Evolutionary conservation across 2,888 invertebrate genomes (phyloP).

Genomic region (Slavum lentiscoides): DNA sequence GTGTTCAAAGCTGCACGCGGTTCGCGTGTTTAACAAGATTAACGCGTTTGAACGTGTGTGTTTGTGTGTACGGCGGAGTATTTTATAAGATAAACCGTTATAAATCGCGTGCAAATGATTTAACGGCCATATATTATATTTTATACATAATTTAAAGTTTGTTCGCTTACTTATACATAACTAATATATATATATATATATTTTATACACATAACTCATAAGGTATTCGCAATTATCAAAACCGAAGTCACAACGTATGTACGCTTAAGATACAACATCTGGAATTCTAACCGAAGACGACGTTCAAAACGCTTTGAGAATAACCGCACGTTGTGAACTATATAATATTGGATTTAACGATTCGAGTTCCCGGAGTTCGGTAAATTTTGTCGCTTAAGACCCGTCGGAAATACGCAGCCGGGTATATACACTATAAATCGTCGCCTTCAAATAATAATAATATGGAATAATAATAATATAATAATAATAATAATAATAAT

Average conservation of each 20-base stretch:
- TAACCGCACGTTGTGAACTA: slow-evolving; percentile 13
- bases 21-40: no score
- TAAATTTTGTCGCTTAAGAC: slow-evolving; percentile 6
- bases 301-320: neutral
- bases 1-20: no score
- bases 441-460: neutral
- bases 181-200: neutral
- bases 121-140: neutral
- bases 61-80: no score
- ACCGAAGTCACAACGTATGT: neutral
- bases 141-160: neutral
- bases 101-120: neutral
- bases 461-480: neutral
- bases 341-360: slow-evolving; percentile 4
- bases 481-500: no score
- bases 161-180: neutral
- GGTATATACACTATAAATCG: neutral
- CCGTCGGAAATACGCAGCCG: neutral
- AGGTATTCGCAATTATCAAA: slow-evolving; percentile 7
- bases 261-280: slow-evolving; percentile 11
- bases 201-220: neutral
- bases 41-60: no score
- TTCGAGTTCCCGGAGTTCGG: slow-evolving; percentile 10
- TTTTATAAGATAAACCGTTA: no score
- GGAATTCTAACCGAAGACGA: slow-evolving; percentile 9